Evolutionary conservation across 2,888 invertebrate species (phyloP).

Genomic region (Drosophila demipolita): DNA sequence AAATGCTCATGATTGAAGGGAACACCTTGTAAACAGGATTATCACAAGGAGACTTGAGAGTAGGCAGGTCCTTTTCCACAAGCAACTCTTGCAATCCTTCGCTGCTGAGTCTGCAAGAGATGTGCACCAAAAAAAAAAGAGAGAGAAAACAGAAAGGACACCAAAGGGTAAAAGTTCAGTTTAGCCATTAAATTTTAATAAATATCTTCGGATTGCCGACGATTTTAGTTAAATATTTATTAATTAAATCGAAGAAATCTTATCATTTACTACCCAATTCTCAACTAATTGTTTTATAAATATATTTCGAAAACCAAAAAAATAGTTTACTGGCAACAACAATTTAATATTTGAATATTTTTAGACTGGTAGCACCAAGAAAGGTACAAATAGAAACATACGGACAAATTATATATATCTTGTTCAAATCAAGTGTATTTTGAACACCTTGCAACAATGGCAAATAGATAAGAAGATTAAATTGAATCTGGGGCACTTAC

Average conservation of each 20-base stretch:
- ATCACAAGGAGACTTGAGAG: constrained; percentile 65
- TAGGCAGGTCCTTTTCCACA: constrained; percentile 48
- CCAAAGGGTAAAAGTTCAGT: not conserved
- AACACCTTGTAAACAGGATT: constrained; percentile 58
- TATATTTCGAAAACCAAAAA: not conserved
- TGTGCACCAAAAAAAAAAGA: constrained; percentile 3
- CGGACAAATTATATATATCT: not conserved
- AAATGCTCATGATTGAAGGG: constrained; percentile 73
- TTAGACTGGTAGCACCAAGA: not conserved
- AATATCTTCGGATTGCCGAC: not conserved
- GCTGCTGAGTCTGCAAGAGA: constrained; percentile 47
- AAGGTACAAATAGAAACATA: not conserved
- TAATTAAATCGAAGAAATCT: not conserved
- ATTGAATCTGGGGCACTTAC: constrained; percentile 52
- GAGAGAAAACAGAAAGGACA: no score
- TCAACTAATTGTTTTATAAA: not conserved
- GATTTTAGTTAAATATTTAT: not conserved
- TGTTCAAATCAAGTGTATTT: not conserved
- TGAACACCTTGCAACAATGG: not conserved
- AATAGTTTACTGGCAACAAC: not conserved
- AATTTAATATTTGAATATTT: not conserved
- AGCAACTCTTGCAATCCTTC: constrained; percentile 33
- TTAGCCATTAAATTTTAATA: not conserved
- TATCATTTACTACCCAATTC: not conserved
- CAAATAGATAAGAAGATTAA: not conserved